Evolutionary conservation across 2,113 vertebrate genomes (phyloP), one percentile per base, ranked within the genome.

Genomic region (Tinamus guttatus): DNA sequence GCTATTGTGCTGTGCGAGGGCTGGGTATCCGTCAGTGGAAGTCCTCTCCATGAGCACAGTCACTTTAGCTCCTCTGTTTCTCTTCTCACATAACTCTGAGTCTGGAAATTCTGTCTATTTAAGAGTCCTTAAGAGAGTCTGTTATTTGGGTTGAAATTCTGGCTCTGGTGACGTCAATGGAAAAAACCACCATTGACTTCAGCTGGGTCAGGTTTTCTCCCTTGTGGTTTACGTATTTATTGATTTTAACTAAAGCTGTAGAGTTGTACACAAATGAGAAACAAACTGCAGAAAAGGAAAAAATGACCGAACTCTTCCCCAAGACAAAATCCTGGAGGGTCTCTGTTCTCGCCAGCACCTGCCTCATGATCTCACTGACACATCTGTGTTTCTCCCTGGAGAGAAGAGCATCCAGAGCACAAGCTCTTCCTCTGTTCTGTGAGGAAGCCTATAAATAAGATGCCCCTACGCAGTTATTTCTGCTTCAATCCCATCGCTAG

Each of bases 111-210:
- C 89, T 94, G 91, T 93, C 94, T 94, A 9, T 73, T 94, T 90
- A 81, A 69, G 85, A 96, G 82, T 60, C 90, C 92, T 96, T 96
- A 82, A 94, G 87, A 92, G 77, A 90, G 82, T 90, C 82, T 96
- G 94, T 90, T 96, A 93, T 86, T 90, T 94, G 95, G 92, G 94
- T 93, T 93, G 93, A 95, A 90, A 97, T 96, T 80, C 80, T 90
- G 87, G 47, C 96, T 91, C 85, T 95, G 93, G 82, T 96, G 95
- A 96, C 87, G 94, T 97, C 95, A 97, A 94, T 97, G 96, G 96
- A 97, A 97, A 97, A 97, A 90, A 63, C 5, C 94, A 92, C 92
- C 90, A 93, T 69, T 95, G 95, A 96, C 93, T 96, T 94, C 91
- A 94, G 79, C 92, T 74, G 87, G 94, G 95, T 92, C 94, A 96